These are phyloP conservation scores for Butastur rufipennis DNA, from an alignment of 2,113 vertebrate species.

Conservation along the genomic window DNA sequence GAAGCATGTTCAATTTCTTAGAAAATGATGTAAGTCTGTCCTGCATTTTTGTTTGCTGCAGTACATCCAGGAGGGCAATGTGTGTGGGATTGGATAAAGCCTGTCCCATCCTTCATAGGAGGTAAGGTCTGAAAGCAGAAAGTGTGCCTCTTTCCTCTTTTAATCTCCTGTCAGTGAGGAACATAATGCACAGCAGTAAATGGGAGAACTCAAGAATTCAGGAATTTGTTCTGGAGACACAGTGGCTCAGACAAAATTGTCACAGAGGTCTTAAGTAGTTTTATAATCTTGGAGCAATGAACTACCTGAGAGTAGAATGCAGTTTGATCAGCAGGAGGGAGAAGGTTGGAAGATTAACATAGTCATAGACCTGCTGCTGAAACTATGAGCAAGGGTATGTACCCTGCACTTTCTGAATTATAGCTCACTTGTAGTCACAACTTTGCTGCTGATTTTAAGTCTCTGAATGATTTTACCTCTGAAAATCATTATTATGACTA, in stretches of 20 bases:
- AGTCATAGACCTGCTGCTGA: neutral
- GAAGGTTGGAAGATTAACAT: neutral
- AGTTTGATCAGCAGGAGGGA: neutral
- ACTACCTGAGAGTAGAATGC: neutral
- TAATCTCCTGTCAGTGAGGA: neutral
- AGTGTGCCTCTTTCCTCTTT: neutral
- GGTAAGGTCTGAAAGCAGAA: neutral
- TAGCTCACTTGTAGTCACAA: neutral
- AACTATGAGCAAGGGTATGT: neutral
- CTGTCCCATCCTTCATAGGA: neutral
- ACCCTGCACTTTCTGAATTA: neutral
- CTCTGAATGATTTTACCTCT: neutral
- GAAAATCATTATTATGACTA: neutral
- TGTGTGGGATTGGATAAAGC: neutral
- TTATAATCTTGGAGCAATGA: neutral
- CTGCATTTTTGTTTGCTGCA: neutral
- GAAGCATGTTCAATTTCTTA: constrained; percentile 97
- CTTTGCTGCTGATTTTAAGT: neutral
- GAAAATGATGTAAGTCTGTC: constrained; percentile 90
- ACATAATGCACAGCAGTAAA: neutral
- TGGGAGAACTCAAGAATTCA: neutral
- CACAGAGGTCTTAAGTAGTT: neutral
- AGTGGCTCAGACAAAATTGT: neutral
- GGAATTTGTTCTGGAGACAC: neutral
- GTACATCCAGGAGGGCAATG: neutral